These are phyloP conservation scores for Anolis apletophallus DNA, from an alignment of 2,797 vertebrate species.

Conservation along the genomic window DNA sequence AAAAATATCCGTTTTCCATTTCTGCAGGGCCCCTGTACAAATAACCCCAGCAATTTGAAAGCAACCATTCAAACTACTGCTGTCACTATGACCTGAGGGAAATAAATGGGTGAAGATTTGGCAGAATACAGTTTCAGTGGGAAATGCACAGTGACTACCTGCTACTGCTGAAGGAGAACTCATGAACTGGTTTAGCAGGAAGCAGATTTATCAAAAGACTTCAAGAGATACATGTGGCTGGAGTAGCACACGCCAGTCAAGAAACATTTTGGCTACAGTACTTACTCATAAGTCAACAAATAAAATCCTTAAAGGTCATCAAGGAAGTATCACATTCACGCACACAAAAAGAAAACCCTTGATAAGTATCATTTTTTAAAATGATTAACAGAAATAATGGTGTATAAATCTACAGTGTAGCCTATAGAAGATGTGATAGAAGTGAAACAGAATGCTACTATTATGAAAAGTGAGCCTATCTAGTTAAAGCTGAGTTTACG, in stretches of 20 bases:
- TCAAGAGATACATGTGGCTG: neutral
- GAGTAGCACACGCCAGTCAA: neutral
- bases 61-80: no score
- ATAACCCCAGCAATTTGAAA: neutral
- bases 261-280: no score
- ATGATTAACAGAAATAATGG: neutral
- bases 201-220: neutral
- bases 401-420: neutral
- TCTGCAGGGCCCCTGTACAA: no score
- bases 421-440: neutral
- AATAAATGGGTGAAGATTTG: slow-evolving; percentile 2
- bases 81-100: neutral
- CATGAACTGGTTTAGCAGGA: neutral
- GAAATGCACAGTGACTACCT: neutral
- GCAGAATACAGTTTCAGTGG: neutral
- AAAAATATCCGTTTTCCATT: no score
- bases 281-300: neutral
- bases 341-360: neutral
- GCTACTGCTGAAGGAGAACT: neutral
- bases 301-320: neutral
- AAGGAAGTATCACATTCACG: neutral
- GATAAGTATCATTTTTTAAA: neutral
- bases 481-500: no score
- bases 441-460: neutral
- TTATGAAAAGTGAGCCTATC: neutral